Evolutionary conservation across 2,113 vertebrate species (phyloP).

Genomic region (Montifringilla adamsi): DNA sequence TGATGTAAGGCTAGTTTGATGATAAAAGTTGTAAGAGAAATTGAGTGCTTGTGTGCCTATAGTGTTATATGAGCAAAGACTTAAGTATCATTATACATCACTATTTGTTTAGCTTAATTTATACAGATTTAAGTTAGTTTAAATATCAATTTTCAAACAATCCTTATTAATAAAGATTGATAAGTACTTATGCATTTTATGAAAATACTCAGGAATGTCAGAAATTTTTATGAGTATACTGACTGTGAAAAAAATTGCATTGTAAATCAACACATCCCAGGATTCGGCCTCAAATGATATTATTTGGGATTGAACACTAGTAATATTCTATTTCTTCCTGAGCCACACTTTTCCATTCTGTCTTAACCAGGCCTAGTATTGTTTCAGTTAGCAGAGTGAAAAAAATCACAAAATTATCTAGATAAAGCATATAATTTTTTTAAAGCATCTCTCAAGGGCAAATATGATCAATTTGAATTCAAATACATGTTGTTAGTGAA

Average conservation of each 20-base stretch:
- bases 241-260: not conserved
- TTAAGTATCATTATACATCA: not conserved
- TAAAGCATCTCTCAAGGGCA: not conserved
- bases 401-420: not conserved
- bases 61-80: not conserved
- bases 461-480: not conserved
- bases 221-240: not conserved
- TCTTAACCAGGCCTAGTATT: not conserved
- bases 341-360: not conserved
- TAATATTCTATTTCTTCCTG: not conserved
- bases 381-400: not conserved
- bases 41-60: not conserved
- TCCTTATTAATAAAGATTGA: not conserved
- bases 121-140: not conserved
- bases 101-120: not conserved
- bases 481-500: not conserved
- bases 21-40: not conserved
- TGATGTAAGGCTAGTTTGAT: not conserved
- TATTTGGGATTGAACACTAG: not conserved
- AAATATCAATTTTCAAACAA: not conserved
- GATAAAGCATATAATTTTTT: not conserved
- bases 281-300: not conserved
- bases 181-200: not conserved
- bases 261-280: not conserved
- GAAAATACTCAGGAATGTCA: not conserved